Evolutionary conservation across 2,888 invertebrate species (phyloP), one percentile per base, ranked within the genome.

Genomic region (Apotomis turbidana): DNA sequence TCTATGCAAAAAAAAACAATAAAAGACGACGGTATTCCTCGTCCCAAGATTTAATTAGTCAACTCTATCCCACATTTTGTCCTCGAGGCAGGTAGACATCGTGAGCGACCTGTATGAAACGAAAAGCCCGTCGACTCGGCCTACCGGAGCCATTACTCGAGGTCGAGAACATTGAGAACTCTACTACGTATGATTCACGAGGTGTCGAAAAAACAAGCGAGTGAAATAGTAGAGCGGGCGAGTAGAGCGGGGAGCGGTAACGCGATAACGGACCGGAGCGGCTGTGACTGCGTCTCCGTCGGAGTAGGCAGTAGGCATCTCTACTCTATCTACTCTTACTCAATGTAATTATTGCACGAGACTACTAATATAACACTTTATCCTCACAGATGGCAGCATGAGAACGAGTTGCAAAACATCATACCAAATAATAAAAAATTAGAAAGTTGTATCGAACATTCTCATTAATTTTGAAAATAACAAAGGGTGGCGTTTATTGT

Each of bases 181-280:
- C 10, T 41, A 38, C 58, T 58, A 38, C 6, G 41, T 60, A 68
- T 54, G 54, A 60, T 60, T 61, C 60, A 68, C n/a, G 46, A 66
- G 15, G n/a, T 61, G 60, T 27, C 46, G 6, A 59, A 60, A 54
- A 61, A 68, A 60, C 38, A 9, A 27, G 15, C 52, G 60, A 68
- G 68, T 68, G 52, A 36, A 62, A 55, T 62, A 46, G 55, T 60
- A 57, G 61, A 46, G 69, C 75, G 74, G 60, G 73, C 69, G 72
- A 73, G 69, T 13, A 54, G 52, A 6, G 68, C 44, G 36, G 27
- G 27, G 27, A 27, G 27, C 27, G 27, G 27, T 27, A 27, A 27
- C 57, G 63, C 78, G 78, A 74, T 78, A 78, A 78, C 76, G 77
- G 78, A 59, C 71, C 74, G 68, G 36, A 52, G 54, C 38, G 60